These are phyloP conservation scores for Knipowitschia caucasica DNA, from an alignment of 2,797 vertebrate genomes.

Conservation along the genomic window DNA sequence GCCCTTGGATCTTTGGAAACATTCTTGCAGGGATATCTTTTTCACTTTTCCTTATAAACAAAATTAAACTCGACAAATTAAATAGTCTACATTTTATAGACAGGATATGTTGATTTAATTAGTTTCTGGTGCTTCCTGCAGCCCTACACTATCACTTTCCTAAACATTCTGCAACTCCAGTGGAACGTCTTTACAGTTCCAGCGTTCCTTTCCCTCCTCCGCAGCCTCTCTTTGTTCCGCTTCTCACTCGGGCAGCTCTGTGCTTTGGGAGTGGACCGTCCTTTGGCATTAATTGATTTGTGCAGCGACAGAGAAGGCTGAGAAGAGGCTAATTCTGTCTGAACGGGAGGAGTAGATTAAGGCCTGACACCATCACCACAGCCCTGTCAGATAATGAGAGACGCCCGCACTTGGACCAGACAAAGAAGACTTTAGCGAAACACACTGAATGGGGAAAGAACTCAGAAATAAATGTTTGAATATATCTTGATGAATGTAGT, in stretches of 20 bases:
- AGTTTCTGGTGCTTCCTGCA: too few species aligned
- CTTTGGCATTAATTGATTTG: slow-evolving; percentile 64
- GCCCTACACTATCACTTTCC: too few species aligned
- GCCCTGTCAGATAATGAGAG: slow-evolving; percentile 6
- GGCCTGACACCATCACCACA: slow-evolving; percentile 61
- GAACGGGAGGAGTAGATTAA: slow-evolving; percentile 62
- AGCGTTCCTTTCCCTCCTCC: background rate
- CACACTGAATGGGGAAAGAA: background rate
- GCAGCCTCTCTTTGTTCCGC: background rate
- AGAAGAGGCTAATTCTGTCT: slow-evolving; percentile 52
- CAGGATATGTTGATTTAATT: too few species aligned
- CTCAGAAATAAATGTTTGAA: too few species aligned
- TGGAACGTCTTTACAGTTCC: too few species aligned
- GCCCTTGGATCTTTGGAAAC: too few species aligned
- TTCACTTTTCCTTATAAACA: too few species aligned
- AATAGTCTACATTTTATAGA: too few species aligned
- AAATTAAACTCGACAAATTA: too few species aligned
- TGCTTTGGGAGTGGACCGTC: slow-evolving; percentile 37
- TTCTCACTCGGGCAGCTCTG: slow-evolving; percentile 10
- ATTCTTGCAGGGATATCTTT: too few species aligned
- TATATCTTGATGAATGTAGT: too few species aligned
- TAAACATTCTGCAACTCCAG: too few species aligned
- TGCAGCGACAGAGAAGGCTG: slow-evolving; percentile 31
- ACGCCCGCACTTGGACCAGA: background rate
- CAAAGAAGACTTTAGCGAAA: background rate